Conservation (phyloP, 2,113 vertebrate genomes). For the Heliornis fulica region DNA sequence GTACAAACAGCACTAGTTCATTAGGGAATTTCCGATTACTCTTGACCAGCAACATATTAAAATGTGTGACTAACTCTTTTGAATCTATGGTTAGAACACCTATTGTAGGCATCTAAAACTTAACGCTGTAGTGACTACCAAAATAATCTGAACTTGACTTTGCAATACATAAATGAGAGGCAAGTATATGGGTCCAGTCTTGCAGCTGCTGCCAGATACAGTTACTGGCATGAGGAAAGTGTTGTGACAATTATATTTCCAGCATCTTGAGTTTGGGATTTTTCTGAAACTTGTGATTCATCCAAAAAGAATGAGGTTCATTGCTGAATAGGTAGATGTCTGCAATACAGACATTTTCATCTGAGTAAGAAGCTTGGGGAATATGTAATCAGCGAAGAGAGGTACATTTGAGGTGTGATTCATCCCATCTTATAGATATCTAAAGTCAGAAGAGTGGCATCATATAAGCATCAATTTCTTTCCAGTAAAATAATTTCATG, state of each 20-base stretch:
- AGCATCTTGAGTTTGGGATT: neutral
- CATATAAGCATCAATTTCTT: neutral
- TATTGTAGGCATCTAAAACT: neutral
- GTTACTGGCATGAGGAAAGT: neutral
- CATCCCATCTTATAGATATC: neutral
- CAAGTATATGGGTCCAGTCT: neutral
- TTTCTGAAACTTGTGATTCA: neutral
- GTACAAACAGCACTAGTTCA: neutral
- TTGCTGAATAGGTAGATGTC: neutral
- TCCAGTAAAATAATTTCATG: neutral
- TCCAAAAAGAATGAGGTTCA: neutral
- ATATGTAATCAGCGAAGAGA: neutral
- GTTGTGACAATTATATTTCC: neutral
- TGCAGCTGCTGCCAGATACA: neutral
- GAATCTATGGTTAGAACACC: constrained; percentile 17
- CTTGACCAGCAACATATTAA: constrained; percentile 7
- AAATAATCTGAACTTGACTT: neutral
- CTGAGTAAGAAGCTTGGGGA: neutral
- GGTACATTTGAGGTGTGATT: neutral
- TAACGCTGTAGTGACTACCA: constrained; percentile 1
- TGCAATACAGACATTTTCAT: neutral
- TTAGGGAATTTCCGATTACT: neutral
- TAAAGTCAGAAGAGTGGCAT: neutral
- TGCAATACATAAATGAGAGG: neutral
- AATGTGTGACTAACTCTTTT: constrained; percentile 28